Evolutionary conservation across 2,888 invertebrate species (phyloP).

Genomic region (Scelioninae gen. 1): DNA sequence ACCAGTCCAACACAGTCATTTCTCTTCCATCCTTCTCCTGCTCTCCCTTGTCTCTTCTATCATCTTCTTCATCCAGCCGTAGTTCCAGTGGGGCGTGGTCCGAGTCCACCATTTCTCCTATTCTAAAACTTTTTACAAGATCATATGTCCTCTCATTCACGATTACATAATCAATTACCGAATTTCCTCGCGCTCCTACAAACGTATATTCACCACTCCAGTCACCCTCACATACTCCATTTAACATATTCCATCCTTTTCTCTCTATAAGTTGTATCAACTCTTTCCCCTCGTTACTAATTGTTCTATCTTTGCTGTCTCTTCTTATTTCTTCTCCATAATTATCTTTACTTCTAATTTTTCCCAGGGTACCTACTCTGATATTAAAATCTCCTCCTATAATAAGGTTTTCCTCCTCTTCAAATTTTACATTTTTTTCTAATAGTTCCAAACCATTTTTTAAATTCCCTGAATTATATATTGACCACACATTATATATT

Average conservation of each 20-base stretch:
- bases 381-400: no score
- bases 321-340: not conserved
- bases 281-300: constrained; percentile 6
- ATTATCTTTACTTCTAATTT: not conserved
- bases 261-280: constrained; percentile 10
- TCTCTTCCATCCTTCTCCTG: not conserved
- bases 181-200: constrained; percentile 12
- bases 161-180: constrained; percentile 19
- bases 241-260: no score
- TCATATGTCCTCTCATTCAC: not conserved
- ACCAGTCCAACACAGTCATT: constrained; percentile 14
- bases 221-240: constrained; percentile 1
- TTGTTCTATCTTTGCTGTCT: constrained; percentile 13
- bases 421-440: not conserved
- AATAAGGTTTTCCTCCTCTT: constrained; percentile 6
- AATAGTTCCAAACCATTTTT: not conserved
- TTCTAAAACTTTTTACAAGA: not conserved
- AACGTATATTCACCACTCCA: not conserved
- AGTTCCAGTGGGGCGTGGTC: no score
- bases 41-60: not conserved
- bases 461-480: no score
- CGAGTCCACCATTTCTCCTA: constrained; percentile 29
- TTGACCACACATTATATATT: not conserved
- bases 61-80: not conserved
- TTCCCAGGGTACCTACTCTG: constrained; percentile 5